phyloP scores from a whole-genome alignment of 2,888 invertebrate genomes.

The Cybosia mesomella region DNA sequence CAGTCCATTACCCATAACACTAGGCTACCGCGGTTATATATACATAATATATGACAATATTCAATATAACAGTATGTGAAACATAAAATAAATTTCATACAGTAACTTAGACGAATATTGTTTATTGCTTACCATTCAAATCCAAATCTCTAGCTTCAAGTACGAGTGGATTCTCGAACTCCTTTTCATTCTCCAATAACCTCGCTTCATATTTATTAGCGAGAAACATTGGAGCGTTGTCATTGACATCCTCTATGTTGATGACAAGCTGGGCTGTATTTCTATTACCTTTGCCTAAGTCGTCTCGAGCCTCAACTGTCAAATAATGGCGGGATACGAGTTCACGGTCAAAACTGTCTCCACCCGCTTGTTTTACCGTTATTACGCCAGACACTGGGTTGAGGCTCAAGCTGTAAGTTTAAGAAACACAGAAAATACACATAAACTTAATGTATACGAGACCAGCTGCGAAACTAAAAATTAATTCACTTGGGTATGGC shows the following conservation, averaged over 20 bases:
- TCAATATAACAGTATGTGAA: neutral
- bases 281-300: conserved; percentile 92
- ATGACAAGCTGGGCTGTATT: conserved; percentile 94
- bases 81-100: too few relatives aligned
- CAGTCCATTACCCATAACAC: too few relatives aligned
- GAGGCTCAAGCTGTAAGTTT: conserved; percentile 89
- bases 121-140: conserved; percentile 89
- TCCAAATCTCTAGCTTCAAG: conserved; percentile 95
- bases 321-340: conserved; percentile 93
- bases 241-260: conserved; percentile 95
- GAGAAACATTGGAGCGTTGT: conserved; percentile 95
- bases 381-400: conserved; percentile 94
- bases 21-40: too few relatives aligned
- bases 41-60: neutral
- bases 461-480: too few relatives aligned
- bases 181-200: conserved; percentile 92
- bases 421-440: neutral
- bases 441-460: too few relatives aligned
- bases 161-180: conserved; percentile 92
- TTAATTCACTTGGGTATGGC: too few relatives aligned
- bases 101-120: neutral
- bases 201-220: conserved; percentile 94
- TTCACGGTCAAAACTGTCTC: conserved; percentile 94
- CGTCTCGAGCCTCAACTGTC: conserved; percentile 96
- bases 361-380: conserved; percentile 92